Evolutionary conservation across 2,888 invertebrate genomes (phyloP).

Genomic region (Cheilosia variabilis): DNA sequence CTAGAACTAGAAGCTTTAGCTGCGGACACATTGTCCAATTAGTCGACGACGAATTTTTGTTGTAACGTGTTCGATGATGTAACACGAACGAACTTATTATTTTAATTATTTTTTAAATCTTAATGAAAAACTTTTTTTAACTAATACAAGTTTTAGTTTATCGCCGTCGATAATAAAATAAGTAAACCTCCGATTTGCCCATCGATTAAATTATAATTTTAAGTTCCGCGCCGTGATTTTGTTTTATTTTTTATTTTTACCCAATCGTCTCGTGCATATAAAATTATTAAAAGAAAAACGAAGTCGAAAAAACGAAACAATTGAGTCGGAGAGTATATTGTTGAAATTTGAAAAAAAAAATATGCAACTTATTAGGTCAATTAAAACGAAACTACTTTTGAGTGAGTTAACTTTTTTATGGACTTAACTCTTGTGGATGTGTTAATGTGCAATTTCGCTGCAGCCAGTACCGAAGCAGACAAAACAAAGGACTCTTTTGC

Average conservation of each 20-base stretch:
- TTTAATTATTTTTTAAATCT: slow-evolving; percentile 8
- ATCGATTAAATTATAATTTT: slow-evolving; percentile 45
- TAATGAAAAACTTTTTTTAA: slow-evolving; percentile 17
- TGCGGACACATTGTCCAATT: slow-evolving; percentile 53
- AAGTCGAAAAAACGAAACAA: slow-evolving; percentile 36
- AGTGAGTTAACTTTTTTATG: slow-evolving; percentile 70
- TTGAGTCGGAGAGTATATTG: slow-evolving; percentile 36
- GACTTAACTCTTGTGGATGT: slow-evolving; percentile 30
- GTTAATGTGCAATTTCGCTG: slow-evolving; percentile 11
- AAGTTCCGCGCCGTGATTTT: neutral
- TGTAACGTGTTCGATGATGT: slow-evolving; percentile 70
- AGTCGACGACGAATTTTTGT: slow-evolving; percentile 70
- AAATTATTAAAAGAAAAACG: slow-evolving; percentile 32
- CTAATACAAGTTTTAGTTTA: slow-evolving; percentile 36
- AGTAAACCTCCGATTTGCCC: slow-evolving; percentile 48
- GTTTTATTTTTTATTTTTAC: neutral
- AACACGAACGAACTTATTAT: slow-evolving; percentile 53
- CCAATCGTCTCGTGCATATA: slow-evolving; percentile 2
- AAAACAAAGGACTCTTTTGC: slow-evolving; percentile 17
- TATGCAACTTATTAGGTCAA: slow-evolving; percentile 62
- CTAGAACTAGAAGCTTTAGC: slow-evolving; percentile 50
- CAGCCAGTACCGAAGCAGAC: neutral
- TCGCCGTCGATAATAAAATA: slow-evolving; percentile 50
- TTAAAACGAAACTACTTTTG: slow-evolving; percentile 75
- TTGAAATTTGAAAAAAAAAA: slow-evolving; percentile 7